phyloP scores from a whole-genome alignment of 2,797 vertebrate species.

The Ctenopoma kingsleyae region DNA sequence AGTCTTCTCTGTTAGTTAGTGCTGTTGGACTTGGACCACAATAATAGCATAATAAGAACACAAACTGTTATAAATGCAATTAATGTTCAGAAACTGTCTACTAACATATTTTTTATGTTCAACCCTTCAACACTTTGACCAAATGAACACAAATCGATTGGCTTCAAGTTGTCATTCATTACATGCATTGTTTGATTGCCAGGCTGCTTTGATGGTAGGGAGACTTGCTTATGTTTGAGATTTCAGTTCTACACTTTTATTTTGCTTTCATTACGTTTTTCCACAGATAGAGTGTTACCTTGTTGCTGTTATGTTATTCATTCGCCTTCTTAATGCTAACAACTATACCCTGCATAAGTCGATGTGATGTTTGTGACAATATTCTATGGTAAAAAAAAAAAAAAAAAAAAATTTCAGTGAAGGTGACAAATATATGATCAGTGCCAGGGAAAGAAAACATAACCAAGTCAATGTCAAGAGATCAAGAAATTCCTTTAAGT shows the following conservation, averaged over 20 bases:
- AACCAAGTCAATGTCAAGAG: conserved; percentile 59
- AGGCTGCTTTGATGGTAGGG: too few relatives aligned
- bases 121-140: background rate
- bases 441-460: conserved; percentile 35
- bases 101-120: background rate
- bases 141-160: background rate
- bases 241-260: too few relatives aligned
- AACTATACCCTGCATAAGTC: background rate
- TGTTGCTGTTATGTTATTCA: background rate
- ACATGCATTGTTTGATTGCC: too few relatives aligned
- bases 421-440: conserved; percentile 44
- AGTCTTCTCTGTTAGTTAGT: conserved; percentile 11
- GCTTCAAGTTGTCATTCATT: too few relatives aligned
- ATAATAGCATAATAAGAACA: background rate
- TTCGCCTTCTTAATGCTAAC: background rate
- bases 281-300: background rate
- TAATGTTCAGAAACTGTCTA: background rate
- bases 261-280: background rate
- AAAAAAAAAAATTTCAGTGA: conserved; percentile 46
- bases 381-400: background rate
- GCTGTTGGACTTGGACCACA: background rate
- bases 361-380: conserved; percentile 1
- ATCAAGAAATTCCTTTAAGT: conserved; percentile 67
- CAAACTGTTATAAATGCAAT: background rate
- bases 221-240: too few relatives aligned